These are phyloP conservation scores for Calameuta filiformis DNA, from an alignment of 2,888 invertebrate species.

Conservation along the genomic window DNA sequence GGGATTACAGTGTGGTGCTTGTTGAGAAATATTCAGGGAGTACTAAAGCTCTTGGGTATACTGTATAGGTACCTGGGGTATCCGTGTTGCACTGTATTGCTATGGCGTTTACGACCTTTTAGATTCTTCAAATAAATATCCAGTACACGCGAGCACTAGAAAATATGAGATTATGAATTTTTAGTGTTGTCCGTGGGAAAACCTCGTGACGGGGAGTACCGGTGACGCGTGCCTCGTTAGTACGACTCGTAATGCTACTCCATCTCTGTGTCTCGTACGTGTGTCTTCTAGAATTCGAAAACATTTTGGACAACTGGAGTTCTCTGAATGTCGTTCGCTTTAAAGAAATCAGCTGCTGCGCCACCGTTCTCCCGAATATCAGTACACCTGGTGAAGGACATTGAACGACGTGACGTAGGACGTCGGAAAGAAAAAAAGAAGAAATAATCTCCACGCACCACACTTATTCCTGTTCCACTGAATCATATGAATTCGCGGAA, in stretches of 20 bases:
- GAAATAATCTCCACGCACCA: background rate
- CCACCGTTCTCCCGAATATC: background rate
- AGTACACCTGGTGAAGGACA: background rate
- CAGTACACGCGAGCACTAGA: background rate
- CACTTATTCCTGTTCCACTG: background rate
- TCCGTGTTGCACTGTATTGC: background rate
- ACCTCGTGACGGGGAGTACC: background rate
- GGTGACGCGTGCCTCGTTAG: constrained; percentile 6
- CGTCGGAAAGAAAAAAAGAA: background rate
- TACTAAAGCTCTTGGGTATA: background rate
- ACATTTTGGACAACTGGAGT: background rate
- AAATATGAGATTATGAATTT: background rate
- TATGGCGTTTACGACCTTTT: background rate
- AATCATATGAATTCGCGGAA: background rate
- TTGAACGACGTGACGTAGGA: too few species aligned
- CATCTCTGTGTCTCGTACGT: background rate
- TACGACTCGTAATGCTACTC: background rate
- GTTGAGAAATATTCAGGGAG: background rate
- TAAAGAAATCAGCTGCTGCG: background rate
- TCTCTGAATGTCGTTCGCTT: background rate
- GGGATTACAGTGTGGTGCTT: background rate
- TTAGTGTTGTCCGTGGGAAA: background rate
- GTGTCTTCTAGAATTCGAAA: background rate
- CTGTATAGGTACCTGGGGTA: background rate
- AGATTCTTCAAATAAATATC: background rate